Base-by-base conservation (phyloP, 2,113 vertebrate species). In the Anarrhichthys ocellatus region DNA sequence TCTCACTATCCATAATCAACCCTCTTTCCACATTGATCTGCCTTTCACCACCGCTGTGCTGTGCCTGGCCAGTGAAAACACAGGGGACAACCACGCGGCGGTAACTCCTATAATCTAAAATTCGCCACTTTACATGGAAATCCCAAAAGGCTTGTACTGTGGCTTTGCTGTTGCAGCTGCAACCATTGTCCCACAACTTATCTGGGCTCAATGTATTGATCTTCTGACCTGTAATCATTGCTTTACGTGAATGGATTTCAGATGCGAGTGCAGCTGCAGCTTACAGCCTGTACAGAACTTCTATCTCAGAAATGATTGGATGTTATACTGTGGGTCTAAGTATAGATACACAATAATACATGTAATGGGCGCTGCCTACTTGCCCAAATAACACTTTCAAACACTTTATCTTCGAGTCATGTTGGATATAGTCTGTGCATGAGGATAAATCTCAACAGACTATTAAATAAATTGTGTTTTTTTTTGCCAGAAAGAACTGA, bases 1-100 rank as follows among this genome's bases (percentile, higher is more conserved):
- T 86, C 81, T 90, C 82, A 89, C 91, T 89, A 86, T 91, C 84
- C 88, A 82, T 93, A 92, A 94, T 92, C 91, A 91, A 56, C 87
- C 87, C 85, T 87, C 83, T 78, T 52, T 89, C 80, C 81, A 81
- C 84, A 71, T 80, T n/a, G 80, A 89, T 90, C 84, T 54, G 89
- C 77, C 84, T 93, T 88, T 78, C 64, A 92, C 91, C 87, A 59
- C 88, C 61, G 85, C 86, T 76, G 87, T 73, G 75, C 78, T 75
- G 44, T 72, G 70, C 73, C 59, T 71, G 59, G 80, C 91, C 89
- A 88, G 82, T 89, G 84, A 89, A 94, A 93, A 94, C 83, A 91
- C 70, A 54, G 80, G 77, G 73, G 68, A 85, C 79, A 82, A 87
- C 80, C 88, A 85, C 73, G 67, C 5, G 22, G 56, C 70, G 72